Percentiles rank a stretch among this genome's conserved stretches.
Conservation (phyloP, 2,888 invertebrate genomes). For the Cerastis rubricosa region DNA sequence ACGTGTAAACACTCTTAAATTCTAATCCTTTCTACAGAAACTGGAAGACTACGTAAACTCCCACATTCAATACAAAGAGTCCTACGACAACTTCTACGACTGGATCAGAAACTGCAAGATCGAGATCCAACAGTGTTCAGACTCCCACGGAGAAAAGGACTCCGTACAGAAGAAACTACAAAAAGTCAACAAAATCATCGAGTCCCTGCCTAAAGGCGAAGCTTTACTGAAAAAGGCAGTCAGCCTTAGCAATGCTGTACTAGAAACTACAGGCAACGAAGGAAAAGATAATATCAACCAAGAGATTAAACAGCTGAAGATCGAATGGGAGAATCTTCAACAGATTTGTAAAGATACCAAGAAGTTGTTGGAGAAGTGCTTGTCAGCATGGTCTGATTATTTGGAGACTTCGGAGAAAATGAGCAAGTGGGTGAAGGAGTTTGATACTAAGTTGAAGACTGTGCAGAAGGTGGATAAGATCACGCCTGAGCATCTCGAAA, state of each 20-base stretch:
- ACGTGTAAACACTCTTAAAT: neutral
- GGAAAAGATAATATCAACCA: conserved; percentile 95
- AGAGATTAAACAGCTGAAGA: conserved; percentile 95
- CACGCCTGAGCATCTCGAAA: conserved; percentile 94
- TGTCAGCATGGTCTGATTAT: conserved; percentile 96
- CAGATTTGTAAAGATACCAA: conserved; percentile 94
- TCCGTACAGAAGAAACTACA: conserved; percentile 94
- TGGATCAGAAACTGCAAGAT: conserved; percentile 95
- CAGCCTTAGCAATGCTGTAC: conserved; percentile 93
- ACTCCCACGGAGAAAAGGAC: conserved; percentile 96
- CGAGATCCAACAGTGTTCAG: conserved; percentile 96
- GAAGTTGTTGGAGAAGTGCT: conserved; percentile 93
- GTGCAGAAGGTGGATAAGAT: conserved; percentile 94
- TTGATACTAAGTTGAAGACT: conserved; percentile 92
- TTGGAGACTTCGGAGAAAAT: conserved; percentile 93
- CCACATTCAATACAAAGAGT: conserved; percentile 96
- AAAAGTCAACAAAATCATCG: conserved; percentile 93
- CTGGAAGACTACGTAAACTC: conserved; percentile 96
- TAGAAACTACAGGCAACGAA: conserved; percentile 95
- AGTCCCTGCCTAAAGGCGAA: conserved; percentile 93
- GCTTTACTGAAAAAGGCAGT: conserved; percentile 93
- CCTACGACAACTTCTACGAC: conserved; percentile 95
- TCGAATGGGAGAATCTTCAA: conserved; percentile 96
- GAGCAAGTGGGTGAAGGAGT: conserved; percentile 94
- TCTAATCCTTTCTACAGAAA: conserved; percentile 81